These are phyloP conservation scores for Falco columbarius DNA, from an alignment of 2,797 vertebrate species.

Conservation along the genomic window DNA sequence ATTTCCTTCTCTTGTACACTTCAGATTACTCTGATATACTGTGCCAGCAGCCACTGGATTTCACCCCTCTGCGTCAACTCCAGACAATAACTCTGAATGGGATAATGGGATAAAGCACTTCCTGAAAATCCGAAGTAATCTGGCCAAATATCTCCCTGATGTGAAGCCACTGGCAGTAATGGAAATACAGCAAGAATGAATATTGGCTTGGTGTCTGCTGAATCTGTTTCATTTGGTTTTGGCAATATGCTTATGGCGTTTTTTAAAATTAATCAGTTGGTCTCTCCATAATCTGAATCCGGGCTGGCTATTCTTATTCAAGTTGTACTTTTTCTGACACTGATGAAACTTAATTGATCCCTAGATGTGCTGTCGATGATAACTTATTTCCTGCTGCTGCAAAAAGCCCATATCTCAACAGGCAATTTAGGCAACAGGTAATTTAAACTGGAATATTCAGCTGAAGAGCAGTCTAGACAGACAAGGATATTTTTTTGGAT, in stretches of 20 bases:
- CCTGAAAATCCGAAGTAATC: neutral
- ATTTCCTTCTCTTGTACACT: neutral
- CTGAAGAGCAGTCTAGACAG: neutral
- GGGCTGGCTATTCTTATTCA: neutral
- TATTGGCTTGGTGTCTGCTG: neutral
- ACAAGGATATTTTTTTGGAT: neutral
- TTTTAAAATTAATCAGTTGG: neutral
- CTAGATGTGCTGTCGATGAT: neutral
- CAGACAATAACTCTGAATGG: neutral
- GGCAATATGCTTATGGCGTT: neutral
- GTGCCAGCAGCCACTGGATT: neutral
- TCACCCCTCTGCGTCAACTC: neutral
- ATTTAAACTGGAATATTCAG: neutral
- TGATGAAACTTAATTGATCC: slow-evolving; percentile 21
- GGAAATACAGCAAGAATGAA: neutral
- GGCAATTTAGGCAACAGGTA: neutral
- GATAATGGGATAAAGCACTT: neutral
- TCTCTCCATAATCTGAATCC: neutral
- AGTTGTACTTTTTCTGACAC: neutral
- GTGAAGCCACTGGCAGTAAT: neutral
- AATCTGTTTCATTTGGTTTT: slow-evolving; percentile 28
- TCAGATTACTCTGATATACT: neutral
- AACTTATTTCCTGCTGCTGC: slow-evolving; percentile 3
- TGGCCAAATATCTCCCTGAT: neutral
- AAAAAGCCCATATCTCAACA: neutral